phyloP scores from a whole-genome alignment of 2,797 vertebrate genomes.

The Muraenolepis orangiensis region DNA sequence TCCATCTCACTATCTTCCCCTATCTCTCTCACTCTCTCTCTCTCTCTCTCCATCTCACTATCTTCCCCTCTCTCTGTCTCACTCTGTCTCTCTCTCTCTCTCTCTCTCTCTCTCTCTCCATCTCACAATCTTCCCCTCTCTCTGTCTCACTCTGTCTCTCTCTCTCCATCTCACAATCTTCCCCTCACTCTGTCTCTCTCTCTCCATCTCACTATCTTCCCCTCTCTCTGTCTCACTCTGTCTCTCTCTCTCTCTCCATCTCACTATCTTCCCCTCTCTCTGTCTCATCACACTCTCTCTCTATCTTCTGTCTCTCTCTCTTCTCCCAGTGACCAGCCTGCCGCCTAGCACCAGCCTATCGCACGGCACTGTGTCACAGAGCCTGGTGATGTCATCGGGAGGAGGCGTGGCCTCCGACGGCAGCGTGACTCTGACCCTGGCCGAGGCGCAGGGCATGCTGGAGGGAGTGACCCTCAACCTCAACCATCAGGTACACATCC shows the following conservation, averaged over 20 bases:
- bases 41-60: not conserved
- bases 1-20: slow-evolving; percentile 4
- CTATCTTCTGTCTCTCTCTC: not conserved
- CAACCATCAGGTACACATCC: slow-evolving; percentile 64
- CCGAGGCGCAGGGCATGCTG: slow-evolving; percentile 92
- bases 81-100: not conserved
- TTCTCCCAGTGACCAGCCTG: slow-evolving; percentile 73
- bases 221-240: not conserved
- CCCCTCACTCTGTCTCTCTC: not conserved
- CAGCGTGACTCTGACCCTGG: slow-evolving; percentile 90
- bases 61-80: not conserved
- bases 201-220: no score
- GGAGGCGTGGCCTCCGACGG: slow-evolving; percentile 82
- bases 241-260: not conserved
- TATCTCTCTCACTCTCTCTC: slow-evolving; percentile 18
- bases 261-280: not conserved
- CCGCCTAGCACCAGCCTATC: slow-evolving; percentile 79
- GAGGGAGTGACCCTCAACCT: slow-evolving; percentile 90
- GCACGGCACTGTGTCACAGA: slow-evolving; percentile 80
- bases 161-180: not conserved
- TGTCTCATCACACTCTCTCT: not conserved
- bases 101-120: slow-evolving; percentile 5
- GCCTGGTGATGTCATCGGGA: slow-evolving; percentile 90
- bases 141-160: not conserved
- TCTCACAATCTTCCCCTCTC: no score